Base-by-base conservation (phyloP, 2,888 invertebrate genomes). In the Drepanosiphum platanoidis region DNA sequence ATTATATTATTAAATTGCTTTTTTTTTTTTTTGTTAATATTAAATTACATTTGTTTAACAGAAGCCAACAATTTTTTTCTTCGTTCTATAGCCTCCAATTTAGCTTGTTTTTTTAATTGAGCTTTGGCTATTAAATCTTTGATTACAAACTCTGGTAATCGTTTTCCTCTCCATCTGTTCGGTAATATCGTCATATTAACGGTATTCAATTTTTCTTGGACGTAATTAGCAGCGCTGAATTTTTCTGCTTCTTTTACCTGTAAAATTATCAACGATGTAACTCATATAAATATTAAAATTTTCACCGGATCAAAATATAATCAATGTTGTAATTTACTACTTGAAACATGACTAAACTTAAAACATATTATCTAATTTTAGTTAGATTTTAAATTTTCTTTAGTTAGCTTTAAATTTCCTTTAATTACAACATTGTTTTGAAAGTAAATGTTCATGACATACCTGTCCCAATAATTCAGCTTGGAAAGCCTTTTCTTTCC, bases 401-500 rank as follows among this genome's bases (percentile, higher is more conserved):
- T n/a, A n/a, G n/a, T 22, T 15, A 46, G 18, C 15, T 46, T 15
- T 15, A 46, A 46, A 15, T 46, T 15, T 46, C 15, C n/a, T n/a
- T 46, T 15, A 9, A 15, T 61, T 61, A 27, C 7, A 1, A 27
- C 27, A n/a, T n/a, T n/a, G n/a, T n/a, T n/a, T n/a, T n/a, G n/a
- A n/a, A n/a, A n/a, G 36, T 58, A 58, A 61, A 39, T 39, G 18
- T 27, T 32, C 11, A 34, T 52, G 15, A 32, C 39, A 77, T 39
- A 86, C 80, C 89, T 94, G 92, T 0, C 92, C 90, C 86, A 95
- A 90, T 0, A 96, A 90, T 81, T 91, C 91, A 0, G 93, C 93
- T 88, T 96, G 94, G 90, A 96, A 96, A 8, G 90, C 90, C 88
- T 94, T 96, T 89, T 96, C 96, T 89, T 94, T 96, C 72, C 91